Evolutionary conservation across 2,888 invertebrate species (phyloP).

Genomic region (Cephalotes varians): DNA sequence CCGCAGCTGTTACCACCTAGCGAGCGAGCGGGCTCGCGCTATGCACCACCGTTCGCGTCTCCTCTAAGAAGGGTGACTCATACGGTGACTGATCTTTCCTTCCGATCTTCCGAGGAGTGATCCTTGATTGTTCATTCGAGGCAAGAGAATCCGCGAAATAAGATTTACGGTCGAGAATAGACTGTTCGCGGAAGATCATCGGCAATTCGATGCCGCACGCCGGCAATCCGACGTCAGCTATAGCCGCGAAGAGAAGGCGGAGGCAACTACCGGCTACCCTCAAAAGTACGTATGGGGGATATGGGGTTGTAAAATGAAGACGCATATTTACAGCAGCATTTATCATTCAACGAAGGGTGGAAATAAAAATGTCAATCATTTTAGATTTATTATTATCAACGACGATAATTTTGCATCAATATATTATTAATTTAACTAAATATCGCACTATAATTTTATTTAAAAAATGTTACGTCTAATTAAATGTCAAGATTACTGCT

Average conservation of each 20-base stretch:
- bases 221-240: conserved; percentile 22
- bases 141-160: not conserved
- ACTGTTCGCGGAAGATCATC: conserved; percentile 41
- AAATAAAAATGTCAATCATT: not conserved
- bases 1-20: not conserved
- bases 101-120: not conserved
- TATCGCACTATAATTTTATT: not conserved
- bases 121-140: not conserved
- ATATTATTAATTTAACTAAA: not conserved
- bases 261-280: conserved; percentile 53
- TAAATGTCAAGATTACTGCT: not conserved
- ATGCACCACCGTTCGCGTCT: conserved; percentile 17
- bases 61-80: conserved; percentile 18
- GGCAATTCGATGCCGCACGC: conserved; percentile 48
- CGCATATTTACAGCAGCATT: not conserved
- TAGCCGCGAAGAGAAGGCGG: conserved; percentile 49
- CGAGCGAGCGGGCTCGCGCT: not conserved
- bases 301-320: not conserved
- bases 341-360: not conserved
- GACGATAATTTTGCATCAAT: not conserved
- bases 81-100: not conserved
- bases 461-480: not conserved
- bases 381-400: not conserved
- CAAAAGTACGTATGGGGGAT: conserved; percentile 69
- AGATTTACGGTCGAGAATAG: not conserved